Evolutionary conservation across 2,888 invertebrate species (phyloP), one percentile per base, ranked within the genome.

Genomic region (Muschampia plurimacula): DNA sequence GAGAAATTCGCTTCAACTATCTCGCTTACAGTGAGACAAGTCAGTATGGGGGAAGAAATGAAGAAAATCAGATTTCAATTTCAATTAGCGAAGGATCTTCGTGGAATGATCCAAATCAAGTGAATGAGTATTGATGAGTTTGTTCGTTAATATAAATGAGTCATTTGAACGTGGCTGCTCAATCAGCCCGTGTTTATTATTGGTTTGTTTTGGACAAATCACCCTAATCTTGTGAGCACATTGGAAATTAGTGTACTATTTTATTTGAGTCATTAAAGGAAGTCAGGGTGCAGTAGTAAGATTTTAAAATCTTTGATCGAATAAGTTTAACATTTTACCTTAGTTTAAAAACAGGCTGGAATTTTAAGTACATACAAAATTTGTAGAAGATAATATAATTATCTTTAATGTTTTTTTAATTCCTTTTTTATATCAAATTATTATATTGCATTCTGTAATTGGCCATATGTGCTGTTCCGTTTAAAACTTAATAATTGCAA

Each of bases 61-160:
- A 86, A 86, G 89, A 83, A 93, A 94, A 94, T 94, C 94, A 89
- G 93, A 93, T 93, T 94, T 92, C 94, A 91, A 92, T 94, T 94
- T 94, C 94, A 94, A 94, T 94, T 94, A 94, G 92, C 83, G 90
- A 85, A 87, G 86, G 88, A 91, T 91, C 90, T 90, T 88, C 86
- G 87, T 86, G 87, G 89, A 89, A 91, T 91, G 89, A 86, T 87
- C 85, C 85, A 85, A 84, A 84, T 84, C 83, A 80, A 87, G 83
- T 89, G 89, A 92, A 92, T 92, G 86, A 91, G 91, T 91, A 94
- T 91, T 91, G 92, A 93, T 91, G 93, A 91, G 90, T 89, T 89
- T 84, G 85, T 83, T 88, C 86, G 86, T 91, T 91, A 90, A 89
- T 91, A 90, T 87, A 91, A 92, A 93, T 91, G 89, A 91, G 86